A percentile compares a stretch with the other conserved stretches of the same genome.
phyloP scores from a whole-genome alignment of 2,888 invertebrate genomes.

The Drosophila borealis region DNA sequence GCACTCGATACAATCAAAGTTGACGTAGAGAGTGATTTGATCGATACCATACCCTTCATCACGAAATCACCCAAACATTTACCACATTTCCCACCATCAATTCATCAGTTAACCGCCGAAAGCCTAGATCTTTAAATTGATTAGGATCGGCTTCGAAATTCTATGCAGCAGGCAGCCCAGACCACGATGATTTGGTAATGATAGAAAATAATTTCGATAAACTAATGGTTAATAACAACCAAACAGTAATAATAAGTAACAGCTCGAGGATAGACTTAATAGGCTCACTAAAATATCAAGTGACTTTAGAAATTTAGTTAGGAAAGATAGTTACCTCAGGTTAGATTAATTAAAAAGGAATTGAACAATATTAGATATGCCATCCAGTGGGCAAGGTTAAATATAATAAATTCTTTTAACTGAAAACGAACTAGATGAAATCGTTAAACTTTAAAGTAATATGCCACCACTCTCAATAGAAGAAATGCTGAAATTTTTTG shows the following conservation, averaged over 20 bases:
- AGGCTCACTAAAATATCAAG: not conserved
- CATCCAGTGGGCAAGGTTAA: not conserved
- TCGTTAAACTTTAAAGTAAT: not conserved
- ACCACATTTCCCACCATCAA: not conserved
- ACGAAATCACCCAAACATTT: not conserved
- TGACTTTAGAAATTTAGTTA: not conserved
- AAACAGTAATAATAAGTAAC: not conserved
- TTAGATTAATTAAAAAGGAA: not conserved
- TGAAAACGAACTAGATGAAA: not conserved
- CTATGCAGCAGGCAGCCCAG: not conserved
- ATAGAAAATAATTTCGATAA: not conserved
- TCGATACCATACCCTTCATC: not conserved
- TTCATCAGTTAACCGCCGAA: not conserved
- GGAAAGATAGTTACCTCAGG: not conserved
- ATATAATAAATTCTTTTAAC: not conserved
- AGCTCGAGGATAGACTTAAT: not conserved
- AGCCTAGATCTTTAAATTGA: not conserved
- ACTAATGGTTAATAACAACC: not conserved
- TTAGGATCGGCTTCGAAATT: not conserved
- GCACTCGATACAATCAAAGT: not conserved
- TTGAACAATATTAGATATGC: not conserved
- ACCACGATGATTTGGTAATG: not conserved
- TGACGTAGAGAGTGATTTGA: not conserved
- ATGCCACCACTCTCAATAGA: not conserved
- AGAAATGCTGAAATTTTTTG: not conserved